These are phyloP conservation scores for Allobates femoralis DNA, from an alignment of 2,797 vertebrate species.

Conservation along the genomic window DNA sequence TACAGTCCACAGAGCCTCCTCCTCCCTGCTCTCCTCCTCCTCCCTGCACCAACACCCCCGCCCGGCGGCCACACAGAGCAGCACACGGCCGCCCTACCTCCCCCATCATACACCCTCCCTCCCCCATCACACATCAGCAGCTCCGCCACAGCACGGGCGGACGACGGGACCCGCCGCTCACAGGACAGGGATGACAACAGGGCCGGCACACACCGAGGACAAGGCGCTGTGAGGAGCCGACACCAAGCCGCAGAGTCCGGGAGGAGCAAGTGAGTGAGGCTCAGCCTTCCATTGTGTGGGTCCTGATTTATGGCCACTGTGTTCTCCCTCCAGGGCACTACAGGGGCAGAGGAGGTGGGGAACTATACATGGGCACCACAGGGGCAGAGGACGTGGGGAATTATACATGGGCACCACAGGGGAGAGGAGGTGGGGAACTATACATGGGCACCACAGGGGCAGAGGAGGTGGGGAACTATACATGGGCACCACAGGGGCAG, in stretches of 20 bases:
- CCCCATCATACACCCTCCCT: constrained; percentile 62
- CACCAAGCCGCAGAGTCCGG: constrained; percentile 40
- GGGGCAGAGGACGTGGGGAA: too few relatives aligned
- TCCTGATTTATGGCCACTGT: too few relatives aligned
- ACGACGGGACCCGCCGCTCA: not conserved
- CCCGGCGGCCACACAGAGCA: constrained; percentile 1
- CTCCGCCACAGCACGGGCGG: constrained; percentile 8
- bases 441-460: too few relatives aligned
- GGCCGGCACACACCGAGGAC: not conserved
- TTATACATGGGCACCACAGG: too few relatives aligned
- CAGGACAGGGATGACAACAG: not conserved
- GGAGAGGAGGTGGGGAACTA: too few relatives aligned
- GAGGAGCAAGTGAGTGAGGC: constrained; percentile 41
- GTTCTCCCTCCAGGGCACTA: not conserved
- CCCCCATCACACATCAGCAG: constrained; percentile 60
- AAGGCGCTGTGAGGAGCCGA: not conserved
- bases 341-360: too few relatives aligned
- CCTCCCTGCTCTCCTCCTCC: constrained; percentile 12
- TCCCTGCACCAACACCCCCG: constrained; percentile 44
- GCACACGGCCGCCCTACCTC: constrained; percentile 51
- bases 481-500: too few relatives aligned
- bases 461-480: too few relatives aligned
- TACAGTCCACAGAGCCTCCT: not conserved
- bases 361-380: too few relatives aligned
- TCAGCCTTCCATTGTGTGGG: constrained; percentile 10